Base-by-base conservation (phyloP, 2,888 invertebrate genomes). In the Petrolisthes manimaculis region DNA sequence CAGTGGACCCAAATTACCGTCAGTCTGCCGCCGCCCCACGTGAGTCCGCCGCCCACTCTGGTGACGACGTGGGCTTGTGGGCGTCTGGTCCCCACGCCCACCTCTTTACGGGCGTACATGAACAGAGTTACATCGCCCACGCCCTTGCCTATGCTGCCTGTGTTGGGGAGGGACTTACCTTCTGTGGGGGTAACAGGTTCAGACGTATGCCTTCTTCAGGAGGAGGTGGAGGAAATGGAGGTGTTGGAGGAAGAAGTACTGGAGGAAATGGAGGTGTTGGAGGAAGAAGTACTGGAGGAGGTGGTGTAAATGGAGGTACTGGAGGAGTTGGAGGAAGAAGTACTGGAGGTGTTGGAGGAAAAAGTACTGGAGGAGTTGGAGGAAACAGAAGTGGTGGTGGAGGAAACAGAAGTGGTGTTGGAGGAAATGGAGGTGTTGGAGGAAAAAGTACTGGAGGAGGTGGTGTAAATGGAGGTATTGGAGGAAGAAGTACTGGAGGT, bases 51-150 rank as follows among this genome's bases (percentile, higher is more conserved):
- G 94, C 95, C 67, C 97, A 97, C 91, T 96, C 96, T 0, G 97
- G 97, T 0, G 96, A 96, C 24, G 98, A 98, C 93, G 97, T 98
- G 0, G 94, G 95, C 1, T 95, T 98, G 84, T 97, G 97, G 93
- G 97, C 97, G 55, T 94, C 94, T 93, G 97, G 95, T 51, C 97
- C 96, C 1, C 96, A 96, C 96, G 93, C 96, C 0, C 97, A 97
- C 92, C 94, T 97, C 0, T 96, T 97, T 92, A 95, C 95, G 0
- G 96, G 97, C 0, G 95, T 95, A 86, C 95, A 96, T 92, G 96
- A 97, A 92, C 96, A 97, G 93, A 95, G 95, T 92, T 95, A 94
- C 92, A 95, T 97, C 78, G 96, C 97, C 0, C 96, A 97, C 92
- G 95, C 96, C 67, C 84, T 90, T 14, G 90, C 89, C 51, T 97